A percentile compares a stretch with the other conserved stretches of the same genome.
Conservation (phyloP, 2,888 invertebrate genomes). For the Actias luna region DNA sequence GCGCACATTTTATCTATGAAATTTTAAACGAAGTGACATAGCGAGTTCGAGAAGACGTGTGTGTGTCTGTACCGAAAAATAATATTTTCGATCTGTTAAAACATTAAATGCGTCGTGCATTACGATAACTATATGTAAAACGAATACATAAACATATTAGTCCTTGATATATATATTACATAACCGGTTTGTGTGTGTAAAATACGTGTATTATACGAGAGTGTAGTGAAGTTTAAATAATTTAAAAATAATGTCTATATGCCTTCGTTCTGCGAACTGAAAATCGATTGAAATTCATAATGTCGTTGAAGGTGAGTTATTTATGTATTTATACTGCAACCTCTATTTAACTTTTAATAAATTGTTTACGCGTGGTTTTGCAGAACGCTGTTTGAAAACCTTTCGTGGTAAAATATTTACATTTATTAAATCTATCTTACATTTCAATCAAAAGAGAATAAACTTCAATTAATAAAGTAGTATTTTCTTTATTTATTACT, state of each 20-base stretch:
- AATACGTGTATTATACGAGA: conserved; percentile 5
- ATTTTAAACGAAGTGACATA: conserved; percentile 10
- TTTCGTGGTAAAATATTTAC: background rate
- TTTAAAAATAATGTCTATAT: conserved; percentile 54
- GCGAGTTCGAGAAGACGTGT: background rate
- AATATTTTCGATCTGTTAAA: conserved; percentile 13
- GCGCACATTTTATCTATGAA: background rate
- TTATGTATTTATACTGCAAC: conserved; percentile 9
- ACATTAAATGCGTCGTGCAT: background rate
- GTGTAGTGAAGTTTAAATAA: conserved; percentile 38
- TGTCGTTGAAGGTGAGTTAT: conserved; percentile 68
- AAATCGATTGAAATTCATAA: conserved; percentile 53
- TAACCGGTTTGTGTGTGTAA: conserved; percentile 1
- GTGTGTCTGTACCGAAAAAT: background rate
- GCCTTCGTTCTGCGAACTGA: conserved; percentile 45
- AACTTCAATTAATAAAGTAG: background rate
- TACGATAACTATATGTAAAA: background rate
- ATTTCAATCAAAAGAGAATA: background rate
- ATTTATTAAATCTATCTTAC: background rate
- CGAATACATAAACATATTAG: background rate
- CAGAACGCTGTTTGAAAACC: background rate
- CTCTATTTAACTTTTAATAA: conserved; percentile 8
- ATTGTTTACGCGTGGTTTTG: background rate
- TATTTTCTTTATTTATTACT: background rate
- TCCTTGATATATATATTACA: conserved; percentile 12